Conservation (phyloP, 2,113 vertebrate genomes). For the Lamprotornis superbus region DNA sequence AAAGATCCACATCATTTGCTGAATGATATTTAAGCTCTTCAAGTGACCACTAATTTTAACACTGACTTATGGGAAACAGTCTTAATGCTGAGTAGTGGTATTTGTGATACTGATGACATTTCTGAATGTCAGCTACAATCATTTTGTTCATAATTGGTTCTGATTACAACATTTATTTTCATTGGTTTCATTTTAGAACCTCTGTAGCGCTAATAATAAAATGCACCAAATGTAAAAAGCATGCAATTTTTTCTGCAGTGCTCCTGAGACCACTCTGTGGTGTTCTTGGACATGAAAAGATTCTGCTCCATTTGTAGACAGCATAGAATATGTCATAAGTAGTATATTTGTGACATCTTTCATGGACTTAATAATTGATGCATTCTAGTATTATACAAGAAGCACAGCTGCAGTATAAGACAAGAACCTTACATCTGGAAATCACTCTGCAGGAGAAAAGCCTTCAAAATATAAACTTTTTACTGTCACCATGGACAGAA, state of each 20-base stretch:
- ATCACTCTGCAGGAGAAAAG: conserved; percentile 43
- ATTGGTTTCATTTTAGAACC: conserved; percentile 10
- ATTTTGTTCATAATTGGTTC: background rate
- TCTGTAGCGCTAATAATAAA: background rate
- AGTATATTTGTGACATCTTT: conserved; percentile 59
- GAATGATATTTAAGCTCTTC: background rate
- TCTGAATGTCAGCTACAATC: background rate
- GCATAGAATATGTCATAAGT: conserved; percentile 13
- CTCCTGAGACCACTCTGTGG: background rate
- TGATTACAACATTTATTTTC: conserved; percentile 36
- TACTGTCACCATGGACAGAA: conserved; percentile 55
- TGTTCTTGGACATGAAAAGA: background rate
- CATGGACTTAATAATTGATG: conserved; percentile 52
- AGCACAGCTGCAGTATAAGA: conserved; percentile 50
- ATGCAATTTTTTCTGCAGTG: background rate
- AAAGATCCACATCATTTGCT: conserved; percentile 31
- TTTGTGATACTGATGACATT: background rate
- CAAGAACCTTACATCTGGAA: conserved; percentile 29
- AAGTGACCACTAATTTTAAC: conserved; percentile 18
- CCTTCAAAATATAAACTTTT: conserved; percentile 67
- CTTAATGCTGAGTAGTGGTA: background rate
- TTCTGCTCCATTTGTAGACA: background rate
- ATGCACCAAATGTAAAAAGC: background rate
- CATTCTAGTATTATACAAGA: conserved; percentile 23
- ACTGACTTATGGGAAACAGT: background rate